These are phyloP conservation scores for Acanthornis magna DNA, from an alignment of 2,797 vertebrate genomes.

Conservation along the genomic window DNA sequence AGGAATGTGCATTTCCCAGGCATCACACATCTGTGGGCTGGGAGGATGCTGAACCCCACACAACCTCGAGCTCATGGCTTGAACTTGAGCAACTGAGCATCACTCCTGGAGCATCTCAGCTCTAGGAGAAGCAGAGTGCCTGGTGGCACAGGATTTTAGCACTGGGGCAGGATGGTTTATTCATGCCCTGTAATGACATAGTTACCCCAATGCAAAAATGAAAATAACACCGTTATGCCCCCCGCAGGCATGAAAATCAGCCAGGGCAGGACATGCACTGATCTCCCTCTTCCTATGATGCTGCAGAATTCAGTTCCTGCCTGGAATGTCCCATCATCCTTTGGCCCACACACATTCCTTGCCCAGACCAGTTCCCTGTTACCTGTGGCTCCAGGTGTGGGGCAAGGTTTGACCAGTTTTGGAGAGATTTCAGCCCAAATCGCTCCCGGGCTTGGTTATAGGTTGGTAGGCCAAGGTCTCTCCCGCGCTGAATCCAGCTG, in stretches of 20 bases:
- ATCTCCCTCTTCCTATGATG: accelerated
- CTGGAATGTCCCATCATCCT: neutral
- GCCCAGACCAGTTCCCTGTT: neutral
- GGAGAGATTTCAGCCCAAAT: constrained; percentile 74
- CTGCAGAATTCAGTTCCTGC: neutral
- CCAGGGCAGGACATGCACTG: neutral
- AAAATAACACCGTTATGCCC: neutral
- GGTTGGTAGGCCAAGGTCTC: constrained; percentile 91
- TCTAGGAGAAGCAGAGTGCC: neutral
- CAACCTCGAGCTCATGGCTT: neutral
- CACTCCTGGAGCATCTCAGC: neutral
- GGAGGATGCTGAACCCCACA: neutral
- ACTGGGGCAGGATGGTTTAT: neutral
- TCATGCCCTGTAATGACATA: neutral
- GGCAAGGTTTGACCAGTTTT: constrained; percentile 81
- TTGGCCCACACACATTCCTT: neutral
- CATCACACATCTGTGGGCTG: neutral
- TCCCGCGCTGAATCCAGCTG: constrained; percentile 85
- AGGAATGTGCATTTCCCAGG: neutral
- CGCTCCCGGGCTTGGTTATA: constrained; percentile 80
- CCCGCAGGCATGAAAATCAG: neutral
- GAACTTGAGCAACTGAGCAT: neutral
- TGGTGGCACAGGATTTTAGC: neutral
- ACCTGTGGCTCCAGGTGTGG: constrained; percentile 55
- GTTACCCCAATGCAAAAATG: neutral